Base-by-base conservation (phyloP, 1,140 invertebrate genomes). In the Mactra quadrangularis region DNA sequence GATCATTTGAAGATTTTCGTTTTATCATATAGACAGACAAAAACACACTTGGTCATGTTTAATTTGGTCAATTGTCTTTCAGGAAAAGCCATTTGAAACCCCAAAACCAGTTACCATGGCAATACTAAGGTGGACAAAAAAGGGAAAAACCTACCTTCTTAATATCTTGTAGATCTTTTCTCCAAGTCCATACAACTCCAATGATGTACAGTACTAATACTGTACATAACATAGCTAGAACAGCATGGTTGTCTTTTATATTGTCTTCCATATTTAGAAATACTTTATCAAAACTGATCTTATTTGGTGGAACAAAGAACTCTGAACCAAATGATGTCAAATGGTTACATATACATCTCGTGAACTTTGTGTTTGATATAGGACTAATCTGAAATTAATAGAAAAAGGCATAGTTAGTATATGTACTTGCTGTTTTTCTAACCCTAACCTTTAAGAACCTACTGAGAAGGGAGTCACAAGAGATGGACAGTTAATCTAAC, bases 281-380 rank as follows among this genome's bases (percentile, higher is more conserved):
- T 15, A 90, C 89, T 17, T 85, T 87, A 45, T 85, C 68, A 70
- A 90, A 90, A 74, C 86, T 76, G 64, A 90, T 88, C n/a, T 53
- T 60, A 71, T 91, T 91, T 22, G 87, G 86, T 9, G 89, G 89
- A 27, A 89, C 86, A 53, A 88, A 88, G 55, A 91, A 87, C 35
- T 87, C 87, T 13, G 83, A 71, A 13, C 85, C 90, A 77, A 90
- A 91, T 31, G 87, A 87, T 13, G 89, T 90, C 59, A 91, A 74
- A 77, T 89, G 89, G 55, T 88, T 87, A 70, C 90, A 91, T 19
- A 87, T 59, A 57, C 89, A 91, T 62, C 82, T 77, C 2, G 88
- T 88, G 62, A 82, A 81, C 13, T 83, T 75, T 2, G 76, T 64
- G 17, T 84, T 89, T 13, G 89, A 89, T 19, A 82, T 27, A 9